Evolutionary conservation across 2,113 vertebrate species (phyloP).

Genomic region (Falcunculus frontatus): DNA sequence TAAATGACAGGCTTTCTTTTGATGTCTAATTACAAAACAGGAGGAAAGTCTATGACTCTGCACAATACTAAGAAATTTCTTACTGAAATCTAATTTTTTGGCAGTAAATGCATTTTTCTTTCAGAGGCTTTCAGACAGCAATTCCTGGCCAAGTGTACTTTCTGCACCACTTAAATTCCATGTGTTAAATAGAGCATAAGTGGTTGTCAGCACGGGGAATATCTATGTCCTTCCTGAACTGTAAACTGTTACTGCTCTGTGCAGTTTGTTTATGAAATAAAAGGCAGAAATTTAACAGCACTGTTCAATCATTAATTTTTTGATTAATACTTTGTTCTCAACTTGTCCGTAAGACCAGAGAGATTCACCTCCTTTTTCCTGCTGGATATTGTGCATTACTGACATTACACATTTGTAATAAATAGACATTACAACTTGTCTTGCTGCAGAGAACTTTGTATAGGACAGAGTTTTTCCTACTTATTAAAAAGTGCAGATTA

Average conservation of each 20-base stretch:
- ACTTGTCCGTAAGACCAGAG: not conserved
- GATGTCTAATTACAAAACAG: conserved; percentile 10
- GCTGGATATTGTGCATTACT: not conserved
- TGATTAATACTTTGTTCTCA: not conserved
- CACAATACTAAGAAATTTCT: not conserved
- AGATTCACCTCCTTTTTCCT: not conserved
- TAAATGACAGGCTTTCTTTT: not conserved
- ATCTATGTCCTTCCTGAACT: conserved; percentile 27
- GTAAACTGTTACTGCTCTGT: not conserved
- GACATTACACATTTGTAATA: not conserved
- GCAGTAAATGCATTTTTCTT: not conserved
- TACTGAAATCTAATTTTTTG: conserved; percentile 8
- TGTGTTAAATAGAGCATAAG: conserved; percentile 48
- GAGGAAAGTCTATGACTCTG: not conserved
- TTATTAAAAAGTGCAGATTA: not conserved
- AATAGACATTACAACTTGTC: not conserved
- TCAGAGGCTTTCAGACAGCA: not conserved
- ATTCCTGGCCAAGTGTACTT: conserved; percentile 24
- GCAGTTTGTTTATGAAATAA: conserved; percentile 2
- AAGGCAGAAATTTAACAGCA: conserved; percentile 31
- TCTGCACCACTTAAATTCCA: conserved; percentile 37
- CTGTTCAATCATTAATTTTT: conserved; percentile 22
- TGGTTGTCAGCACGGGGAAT: conserved; percentile 16
- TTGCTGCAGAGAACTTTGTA: not conserved
- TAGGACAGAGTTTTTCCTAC: not conserved